Conservation (phyloP, 2,888 invertebrate species). For the Merodon equestris region DNA sequence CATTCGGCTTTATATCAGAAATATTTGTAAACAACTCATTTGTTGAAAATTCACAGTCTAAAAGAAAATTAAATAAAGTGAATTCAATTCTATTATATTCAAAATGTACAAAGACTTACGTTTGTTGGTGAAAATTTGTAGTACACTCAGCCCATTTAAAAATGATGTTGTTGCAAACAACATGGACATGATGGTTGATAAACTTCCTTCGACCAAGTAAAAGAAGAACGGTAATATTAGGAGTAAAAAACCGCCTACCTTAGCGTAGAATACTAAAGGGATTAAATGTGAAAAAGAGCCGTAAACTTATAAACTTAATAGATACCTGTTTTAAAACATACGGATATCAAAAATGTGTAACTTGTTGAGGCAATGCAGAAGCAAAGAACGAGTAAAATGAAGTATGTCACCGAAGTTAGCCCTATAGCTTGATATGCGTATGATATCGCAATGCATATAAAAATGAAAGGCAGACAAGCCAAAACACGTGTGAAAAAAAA, state of each 20-base stretch:
- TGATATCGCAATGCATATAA: constrained; percentile 70
- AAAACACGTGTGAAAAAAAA: constrained; percentile 75
- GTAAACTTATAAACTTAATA: not conserved
- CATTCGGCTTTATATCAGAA: constrained; percentile 71
- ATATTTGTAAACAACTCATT: constrained; percentile 72
- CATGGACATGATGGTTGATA: constrained; percentile 70
- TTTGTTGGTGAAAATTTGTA: constrained; percentile 77
- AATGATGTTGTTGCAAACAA: constrained; percentile 75
- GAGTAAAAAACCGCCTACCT: constrained; percentile 76
- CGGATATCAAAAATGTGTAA: constrained; percentile 76
- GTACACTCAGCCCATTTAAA: constrained; percentile 74
- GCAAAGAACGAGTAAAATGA: constrained; percentile 72
- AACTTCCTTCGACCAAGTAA: constrained; percentile 71
- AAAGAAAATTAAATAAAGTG: constrained; percentile 34
- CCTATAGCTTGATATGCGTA: constrained; percentile 72
- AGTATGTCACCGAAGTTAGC: constrained; percentile 69
- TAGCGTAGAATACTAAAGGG: constrained; percentile 76
- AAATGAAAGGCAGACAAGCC: constrained; percentile 71
- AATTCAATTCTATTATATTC: too few species aligned
- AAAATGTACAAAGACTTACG: constrained; percentile 71
- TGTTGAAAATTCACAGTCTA: constrained; percentile 73
- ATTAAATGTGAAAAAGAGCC: too few species aligned
- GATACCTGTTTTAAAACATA: constrained; percentile 77
- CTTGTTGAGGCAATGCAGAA: constrained; percentile 75
- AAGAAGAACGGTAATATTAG: constrained; percentile 75